Conservation (phyloP, 2,888 invertebrate genomes). For the Subacronicta megacephala region DNA sequence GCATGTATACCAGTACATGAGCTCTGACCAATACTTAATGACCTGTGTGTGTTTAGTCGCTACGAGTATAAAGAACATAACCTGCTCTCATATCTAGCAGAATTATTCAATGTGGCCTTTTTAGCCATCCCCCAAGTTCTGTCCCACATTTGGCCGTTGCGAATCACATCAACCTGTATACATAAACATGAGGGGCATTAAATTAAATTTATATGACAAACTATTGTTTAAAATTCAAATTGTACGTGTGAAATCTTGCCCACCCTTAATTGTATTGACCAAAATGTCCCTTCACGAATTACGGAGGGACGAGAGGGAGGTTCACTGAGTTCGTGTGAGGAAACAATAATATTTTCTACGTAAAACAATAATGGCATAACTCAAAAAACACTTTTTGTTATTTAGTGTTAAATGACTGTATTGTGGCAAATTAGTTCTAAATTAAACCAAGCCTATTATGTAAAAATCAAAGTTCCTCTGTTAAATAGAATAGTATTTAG, state of each 20-base stretch:
- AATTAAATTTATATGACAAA: constrained; percentile 89
- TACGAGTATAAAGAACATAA: too few relatives aligned
- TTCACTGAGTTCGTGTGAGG: constrained; percentile 70
- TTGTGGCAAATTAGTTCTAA: too few relatives aligned
- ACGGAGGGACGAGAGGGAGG: constrained; percentile 57
- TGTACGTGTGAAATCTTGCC: constrained; percentile 87
- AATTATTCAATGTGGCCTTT: not conserved
- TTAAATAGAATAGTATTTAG: not conserved
- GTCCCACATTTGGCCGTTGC: constrained; percentile 8
- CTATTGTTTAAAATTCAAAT: constrained; percentile 89
- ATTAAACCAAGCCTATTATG: not conserved
- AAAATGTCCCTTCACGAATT: constrained; percentile 72
- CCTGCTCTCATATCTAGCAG: too few relatives aligned
- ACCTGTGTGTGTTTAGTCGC: too few relatives aligned
- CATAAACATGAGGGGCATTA: constrained; percentile 71
- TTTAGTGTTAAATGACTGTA: not conserved
- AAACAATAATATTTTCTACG: constrained; percentile 47
- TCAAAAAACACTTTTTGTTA: constrained; percentile 2
- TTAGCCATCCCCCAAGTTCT: not conserved
- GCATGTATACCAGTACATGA: too few relatives aligned
- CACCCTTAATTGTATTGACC: constrained; percentile 87
- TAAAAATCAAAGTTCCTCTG: not conserved
- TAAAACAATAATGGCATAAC: constrained; percentile 35
- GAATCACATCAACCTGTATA: constrained; percentile 67
- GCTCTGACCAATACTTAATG: too few relatives aligned